A percentile compares a stretch with the other conserved stretches of the same genome.
phyloP scores from a whole-genome alignment of 2,797 vertebrate genomes.

The Menidia menidia region DNA sequence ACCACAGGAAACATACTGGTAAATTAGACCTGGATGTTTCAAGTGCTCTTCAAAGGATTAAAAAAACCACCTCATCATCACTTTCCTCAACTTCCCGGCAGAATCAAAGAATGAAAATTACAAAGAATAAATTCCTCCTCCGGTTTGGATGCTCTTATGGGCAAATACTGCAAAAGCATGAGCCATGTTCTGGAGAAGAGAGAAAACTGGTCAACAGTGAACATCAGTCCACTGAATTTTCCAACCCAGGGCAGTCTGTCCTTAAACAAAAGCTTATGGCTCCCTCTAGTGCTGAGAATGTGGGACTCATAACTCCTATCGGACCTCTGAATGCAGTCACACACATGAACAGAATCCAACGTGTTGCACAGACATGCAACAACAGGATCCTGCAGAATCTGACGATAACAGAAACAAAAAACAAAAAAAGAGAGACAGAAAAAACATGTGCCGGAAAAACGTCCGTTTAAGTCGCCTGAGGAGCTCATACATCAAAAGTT shows the following conservation, averaged over 20 bases:
- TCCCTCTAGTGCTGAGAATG: slow-evolving; percentile 64
- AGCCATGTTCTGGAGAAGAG: neutral
- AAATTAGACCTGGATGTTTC: too few species aligned
- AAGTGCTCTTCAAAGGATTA: neutral
- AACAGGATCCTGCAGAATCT: neutral
- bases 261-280: slow-evolving; percentile 1
- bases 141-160: neutral
- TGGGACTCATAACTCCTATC: neutral
- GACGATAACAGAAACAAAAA: slow-evolving; percentile 5
- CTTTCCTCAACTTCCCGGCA: neutral
- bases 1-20: too few species aligned
- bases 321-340: neutral
- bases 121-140: neutral
- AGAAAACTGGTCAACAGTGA: neutral
- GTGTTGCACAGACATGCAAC: neutral
- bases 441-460: neutral
- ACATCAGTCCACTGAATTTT: neutral
- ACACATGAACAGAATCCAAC: neutral
- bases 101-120: neutral
- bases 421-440: neutral
- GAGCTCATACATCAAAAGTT: slow-evolving; percentile 74
- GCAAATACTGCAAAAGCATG: neutral
- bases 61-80: neutral
- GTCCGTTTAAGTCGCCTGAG: neutral
- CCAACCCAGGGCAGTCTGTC: neutral